These are phyloP conservation scores for Helicoverpa zea DNA, from an alignment of 1,140 invertebrate species.

Conservation along the genomic window DNA sequence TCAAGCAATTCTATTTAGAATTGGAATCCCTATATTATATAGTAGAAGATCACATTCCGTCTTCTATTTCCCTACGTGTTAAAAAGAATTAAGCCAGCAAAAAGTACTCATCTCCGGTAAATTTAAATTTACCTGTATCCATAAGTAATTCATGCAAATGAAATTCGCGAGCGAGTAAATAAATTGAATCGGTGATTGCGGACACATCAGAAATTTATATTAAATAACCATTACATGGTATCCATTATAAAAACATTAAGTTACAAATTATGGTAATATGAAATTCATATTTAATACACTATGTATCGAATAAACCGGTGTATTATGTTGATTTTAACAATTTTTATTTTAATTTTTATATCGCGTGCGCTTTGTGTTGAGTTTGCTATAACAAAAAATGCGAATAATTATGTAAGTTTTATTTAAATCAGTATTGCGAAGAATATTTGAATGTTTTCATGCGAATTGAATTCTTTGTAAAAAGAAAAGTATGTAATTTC, in stretches of 20 bases:
- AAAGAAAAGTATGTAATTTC: too few species aligned
- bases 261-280: constrained; percentile 21
- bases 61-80: not conserved
- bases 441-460: not conserved
- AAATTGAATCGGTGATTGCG: constrained; percentile 19
- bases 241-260: constrained; percentile 43
- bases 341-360: constrained; percentile 38
- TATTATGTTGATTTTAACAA: constrained; percentile 31
- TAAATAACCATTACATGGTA: constrained; percentile 23
- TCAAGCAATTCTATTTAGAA: too few species aligned
- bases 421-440: not conserved
- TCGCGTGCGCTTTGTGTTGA: constrained; percentile 1
- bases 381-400: constrained; percentile 30
- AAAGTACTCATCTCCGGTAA: not conserved
- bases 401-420: constrained; percentile 56
- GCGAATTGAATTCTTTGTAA: too few species aligned
- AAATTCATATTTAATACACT: constrained; percentile 36
- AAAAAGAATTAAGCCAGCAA: not conserved
- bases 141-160: constrained; percentile 32
- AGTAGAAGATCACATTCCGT: not conserved
- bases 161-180: constrained; percentile 16
- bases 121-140: constrained; percentile 2
- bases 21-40: too few species aligned
- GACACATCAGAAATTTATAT: constrained; percentile 28
- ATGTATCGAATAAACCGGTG: not conserved